Evolutionary conservation across 2,797 vertebrate genomes (phyloP), one percentile per base, ranked within the genome.

Genomic region (Tinamus major): DNA sequence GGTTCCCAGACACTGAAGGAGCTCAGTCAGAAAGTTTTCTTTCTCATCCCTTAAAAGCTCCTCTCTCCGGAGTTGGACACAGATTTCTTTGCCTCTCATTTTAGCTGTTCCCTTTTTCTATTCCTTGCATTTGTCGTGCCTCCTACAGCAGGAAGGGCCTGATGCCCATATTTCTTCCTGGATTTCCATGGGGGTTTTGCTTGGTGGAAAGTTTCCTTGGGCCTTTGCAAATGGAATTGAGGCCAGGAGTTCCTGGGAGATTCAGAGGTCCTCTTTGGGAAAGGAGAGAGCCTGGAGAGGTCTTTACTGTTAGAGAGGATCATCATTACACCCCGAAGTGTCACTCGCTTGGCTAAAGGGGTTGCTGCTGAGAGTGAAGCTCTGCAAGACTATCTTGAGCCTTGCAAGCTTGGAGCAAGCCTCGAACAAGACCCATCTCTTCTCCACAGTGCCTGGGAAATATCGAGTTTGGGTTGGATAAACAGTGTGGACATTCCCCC

Each of bases 401-500:
- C 27, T 61, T 56, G 62, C 3, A 0, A 56, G 75, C 87, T 3
- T 6, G 33, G 35, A 49, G 63, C 27, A 10, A 49, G 51, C 76
- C 31, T 14, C 0, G 15, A 14, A 53, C 20, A 6, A 29, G 44
- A 16, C 63, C 35, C 24, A 20, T 46, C 4, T 24, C 55, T 6
- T 65, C 68, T 61, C 39, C 44, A 12, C 0, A 0, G 1, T 14
- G 9, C 61, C 53, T 29, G 15, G 70, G 41, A 8, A 5, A 0
- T 70, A 17, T 31, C 61, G 7, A 26, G 3, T 0, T 2, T 5
- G 68, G 51, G 33, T 12, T 83, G 79, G 63, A 8, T 58, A 65
- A 44, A 13, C 0, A 9, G 14, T 7, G 20, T 2, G 1, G 41
- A 31, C 16, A 18, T 46, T 37, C 15, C 23, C 6, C 2, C 0